Evolutionary conservation across 1,140 invertebrate species (phyloP), one percentile per base, ranked within the genome.

Genomic region (Aphidius ervi): DNA sequence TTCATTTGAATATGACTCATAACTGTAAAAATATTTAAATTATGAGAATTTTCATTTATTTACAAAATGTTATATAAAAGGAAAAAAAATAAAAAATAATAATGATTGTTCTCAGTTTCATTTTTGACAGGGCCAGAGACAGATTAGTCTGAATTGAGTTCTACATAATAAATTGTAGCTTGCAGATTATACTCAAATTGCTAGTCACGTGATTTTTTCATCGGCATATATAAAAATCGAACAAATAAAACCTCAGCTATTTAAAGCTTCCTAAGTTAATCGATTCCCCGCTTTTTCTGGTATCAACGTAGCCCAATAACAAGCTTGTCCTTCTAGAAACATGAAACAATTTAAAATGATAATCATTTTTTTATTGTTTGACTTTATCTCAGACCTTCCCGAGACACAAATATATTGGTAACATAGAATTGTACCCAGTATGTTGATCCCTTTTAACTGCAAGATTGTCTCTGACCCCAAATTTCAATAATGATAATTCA

Each of bases 121-220:
- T 49, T 57, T 20, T 45, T 49, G 60, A 62, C 54, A 49, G 50
- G 49, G 41, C 62, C 66, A 64, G 63, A 64, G 56, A 65, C 67
- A 72, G 62, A 71, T 59, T 70, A 70, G 68, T 72, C 64, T 65
- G 67, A 72, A 70, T 72, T 69, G 64, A 72, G 62, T 70, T 70
- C 61, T 65, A 56, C 54, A 42, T 43, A 5, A 16, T 46, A 39
- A 56, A 37, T 40, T 39, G 57, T 55, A 56, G 63, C 58, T 71
- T 65, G 67, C 65, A 67, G 65, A 72, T 70, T 71, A 63, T 49
- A 61, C 67, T 67, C 49, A 67, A 71, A 70, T 70, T 50, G 68
- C 62, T 39, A 69, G 65, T 69, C 66, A 56, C 64, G 64, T 54
- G 61, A 66, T 65, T 31, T 65, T 72, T 70, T 64, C 70, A 72